Evolutionary conservation across 2,113 vertebrate genomes (phyloP).

Genomic region (Anoura caudifer): DNA sequence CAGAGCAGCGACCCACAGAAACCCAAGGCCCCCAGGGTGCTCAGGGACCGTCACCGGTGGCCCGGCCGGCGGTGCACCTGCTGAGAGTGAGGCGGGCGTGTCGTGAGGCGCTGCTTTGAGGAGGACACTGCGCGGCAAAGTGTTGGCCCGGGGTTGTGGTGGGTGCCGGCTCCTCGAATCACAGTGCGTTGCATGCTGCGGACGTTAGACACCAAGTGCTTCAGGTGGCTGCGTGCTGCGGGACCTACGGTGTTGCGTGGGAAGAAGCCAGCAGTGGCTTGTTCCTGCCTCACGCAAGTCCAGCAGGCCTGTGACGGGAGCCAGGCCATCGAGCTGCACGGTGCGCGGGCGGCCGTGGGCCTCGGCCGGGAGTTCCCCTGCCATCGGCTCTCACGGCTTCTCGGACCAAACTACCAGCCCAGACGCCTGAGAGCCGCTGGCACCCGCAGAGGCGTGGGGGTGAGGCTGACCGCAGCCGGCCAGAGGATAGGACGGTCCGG

Average conservation of each 20-base stretch:
- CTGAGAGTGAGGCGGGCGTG: not conserved
- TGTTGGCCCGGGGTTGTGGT: not conserved
- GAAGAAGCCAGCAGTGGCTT: not conserved
- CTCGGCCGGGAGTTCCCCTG: too few species aligned
- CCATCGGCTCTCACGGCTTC: not conserved
- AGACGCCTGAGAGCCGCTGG: not conserved
- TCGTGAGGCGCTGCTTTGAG: not conserved
- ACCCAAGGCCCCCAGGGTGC: not conserved
- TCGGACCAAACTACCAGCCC: not conserved
- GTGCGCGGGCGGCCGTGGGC: not conserved
- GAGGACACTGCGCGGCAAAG: not conserved
- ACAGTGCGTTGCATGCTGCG: not conserved
- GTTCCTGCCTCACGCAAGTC: not conserved
- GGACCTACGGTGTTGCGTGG: not conserved
- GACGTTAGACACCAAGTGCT: not conserved
- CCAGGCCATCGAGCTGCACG: not conserved
- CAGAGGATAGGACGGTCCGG: not conserved
- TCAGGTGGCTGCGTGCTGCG: not conserved
- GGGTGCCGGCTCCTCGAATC: not conserved
- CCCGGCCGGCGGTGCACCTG: not conserved
- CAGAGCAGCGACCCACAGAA: not conserved
- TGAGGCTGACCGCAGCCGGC: not conserved
- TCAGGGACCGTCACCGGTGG: not conserved
- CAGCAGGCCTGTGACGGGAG: not conserved
- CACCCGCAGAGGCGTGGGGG: not conserved